Evolutionary conservation across 2,888 invertebrate genomes (phyloP).

Genomic region (Augiades crinisus): DNA sequence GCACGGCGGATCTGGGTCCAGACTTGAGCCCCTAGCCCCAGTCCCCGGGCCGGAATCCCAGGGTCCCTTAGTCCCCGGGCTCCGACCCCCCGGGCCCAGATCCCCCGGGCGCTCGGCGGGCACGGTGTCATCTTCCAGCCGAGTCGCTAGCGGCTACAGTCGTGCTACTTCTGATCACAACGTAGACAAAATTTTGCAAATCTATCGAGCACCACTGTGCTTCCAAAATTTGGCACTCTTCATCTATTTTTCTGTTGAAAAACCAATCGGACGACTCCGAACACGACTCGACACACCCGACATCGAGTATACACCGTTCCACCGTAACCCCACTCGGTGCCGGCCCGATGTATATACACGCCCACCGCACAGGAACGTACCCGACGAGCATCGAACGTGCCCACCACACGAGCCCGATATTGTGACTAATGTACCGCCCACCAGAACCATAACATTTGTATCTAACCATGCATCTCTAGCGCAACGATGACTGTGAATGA

Average conservation of each 20-base stretch:
- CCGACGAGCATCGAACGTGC: constrained; percentile 35
- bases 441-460: constrained; percentile 34
- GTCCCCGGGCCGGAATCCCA: too few relatives aligned
- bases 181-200: constrained; percentile 71
- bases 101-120: too few relatives aligned
- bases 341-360: constrained; percentile 47
- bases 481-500: constrained; percentile 15
- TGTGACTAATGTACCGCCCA: constrained; percentile 33
- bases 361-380: constrained; percentile 27
- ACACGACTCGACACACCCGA: constrained; percentile 51
- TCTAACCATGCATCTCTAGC: constrained; percentile 32
- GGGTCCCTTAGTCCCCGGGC: too few relatives aligned
- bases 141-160: too few relatives aligned
- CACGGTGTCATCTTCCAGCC: too few relatives aligned
- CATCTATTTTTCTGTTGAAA: constrained; percentile 56
- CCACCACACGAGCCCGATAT: constrained; percentile 29
- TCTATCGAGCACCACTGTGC: constrained; percentile 77
- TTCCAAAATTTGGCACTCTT: constrained; percentile 76
- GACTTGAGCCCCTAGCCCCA: too few relatives aligned
- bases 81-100: too few relatives aligned
- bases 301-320: constrained; percentile 43
- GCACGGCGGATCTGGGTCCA: constrained; percentile 36
- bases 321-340: constrained; percentile 40
- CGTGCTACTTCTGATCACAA: constrained; percentile 62
- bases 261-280: constrained; percentile 49